phyloP scores from a whole-genome alignment of 2,888 invertebrate species.

The Hirtodrosophila cameraria region DNA sequence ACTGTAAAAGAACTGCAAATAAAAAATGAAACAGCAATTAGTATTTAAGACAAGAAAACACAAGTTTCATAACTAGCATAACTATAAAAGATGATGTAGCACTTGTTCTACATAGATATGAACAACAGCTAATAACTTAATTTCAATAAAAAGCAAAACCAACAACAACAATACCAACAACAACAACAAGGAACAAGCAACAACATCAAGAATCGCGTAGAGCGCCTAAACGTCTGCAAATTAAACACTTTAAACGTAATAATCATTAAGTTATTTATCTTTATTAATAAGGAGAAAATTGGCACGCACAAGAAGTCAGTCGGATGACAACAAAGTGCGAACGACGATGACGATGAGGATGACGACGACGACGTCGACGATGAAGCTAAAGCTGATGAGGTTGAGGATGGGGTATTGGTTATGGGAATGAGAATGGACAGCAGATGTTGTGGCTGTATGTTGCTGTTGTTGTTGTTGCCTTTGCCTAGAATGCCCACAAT shows the following conservation, averaged over 20 bases:
- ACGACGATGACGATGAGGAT: conserved; percentile 26
- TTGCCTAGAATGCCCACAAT: conserved; percentile 70
- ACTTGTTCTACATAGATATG: conserved; percentile 21
- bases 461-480: conserved; percentile 2
- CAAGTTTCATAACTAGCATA: not conserved
- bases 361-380: conserved; percentile 18
- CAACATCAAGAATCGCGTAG: conserved; percentile 40
- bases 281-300: conserved; percentile 78
- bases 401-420: conserved; percentile 14
- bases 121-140: conserved; percentile 52
- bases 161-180: not conserved
- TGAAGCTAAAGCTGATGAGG: conserved; percentile 18
- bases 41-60: not conserved
- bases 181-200: conserved; percentile 6
- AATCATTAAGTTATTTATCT: conserved; percentile 80
- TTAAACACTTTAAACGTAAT: conserved; percentile 77
- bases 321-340: conserved; percentile 61
- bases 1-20: no score
- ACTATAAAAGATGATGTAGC: conserved; percentile 16
- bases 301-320: conserved; percentile 73
- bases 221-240: conserved; percentile 64
- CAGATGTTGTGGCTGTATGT: conserved; percentile 13
- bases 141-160: conserved; percentile 40
- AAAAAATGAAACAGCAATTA: conserved; percentile 4
- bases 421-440: conserved; percentile 27